Evolutionary conservation across 2,797 vertebrate genomes (phyloP).

Genomic region (Smutsia gigantea): DNA sequence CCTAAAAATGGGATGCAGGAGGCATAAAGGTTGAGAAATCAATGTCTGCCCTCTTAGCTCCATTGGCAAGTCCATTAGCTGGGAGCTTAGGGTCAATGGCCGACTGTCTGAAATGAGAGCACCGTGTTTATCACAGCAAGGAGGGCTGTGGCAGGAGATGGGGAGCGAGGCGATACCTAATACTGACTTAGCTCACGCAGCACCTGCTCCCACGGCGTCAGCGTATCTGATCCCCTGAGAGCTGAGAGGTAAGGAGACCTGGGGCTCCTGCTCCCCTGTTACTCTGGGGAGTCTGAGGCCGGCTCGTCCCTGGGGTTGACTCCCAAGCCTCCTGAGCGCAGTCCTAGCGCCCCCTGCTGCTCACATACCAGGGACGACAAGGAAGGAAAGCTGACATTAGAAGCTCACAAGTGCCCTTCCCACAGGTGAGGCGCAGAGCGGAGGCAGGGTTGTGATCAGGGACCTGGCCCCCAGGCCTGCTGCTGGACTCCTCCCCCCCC

Average conservation of each 20-base stretch:
- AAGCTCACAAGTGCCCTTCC: too few relatives aligned
- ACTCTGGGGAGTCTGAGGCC: background rate
- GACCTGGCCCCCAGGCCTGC: too few relatives aligned
- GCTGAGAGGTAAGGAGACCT: background rate
- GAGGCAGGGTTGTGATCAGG: too few relatives aligned
- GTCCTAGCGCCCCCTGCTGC: too few relatives aligned
- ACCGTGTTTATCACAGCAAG: background rate
- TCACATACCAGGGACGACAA: too few relatives aligned
- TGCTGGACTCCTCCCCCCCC: too few relatives aligned
- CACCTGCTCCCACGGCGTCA: background rate
- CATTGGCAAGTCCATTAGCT: slow-evolving; percentile 47
- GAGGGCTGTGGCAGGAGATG: background rate
- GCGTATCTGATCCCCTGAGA: background rate
- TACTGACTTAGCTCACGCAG: background rate
- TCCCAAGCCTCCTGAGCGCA: too few relatives aligned
- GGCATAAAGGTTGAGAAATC: slow-evolving; percentile 23
- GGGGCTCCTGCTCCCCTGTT: background rate
- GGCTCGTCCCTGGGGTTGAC: too few relatives aligned
- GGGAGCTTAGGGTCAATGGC: slow-evolving; percentile 58
- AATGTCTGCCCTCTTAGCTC: slow-evolving; percentile 42
- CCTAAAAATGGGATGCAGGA: background rate
- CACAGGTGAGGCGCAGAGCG: too few relatives aligned
- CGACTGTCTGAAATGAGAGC: slow-evolving; percentile 26
- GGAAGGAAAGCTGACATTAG: too few relatives aligned
- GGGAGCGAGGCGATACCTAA: background rate